phyloP scores from a whole-genome alignment of 2,888 invertebrate species.

The Diogma glabrata region DNA sequence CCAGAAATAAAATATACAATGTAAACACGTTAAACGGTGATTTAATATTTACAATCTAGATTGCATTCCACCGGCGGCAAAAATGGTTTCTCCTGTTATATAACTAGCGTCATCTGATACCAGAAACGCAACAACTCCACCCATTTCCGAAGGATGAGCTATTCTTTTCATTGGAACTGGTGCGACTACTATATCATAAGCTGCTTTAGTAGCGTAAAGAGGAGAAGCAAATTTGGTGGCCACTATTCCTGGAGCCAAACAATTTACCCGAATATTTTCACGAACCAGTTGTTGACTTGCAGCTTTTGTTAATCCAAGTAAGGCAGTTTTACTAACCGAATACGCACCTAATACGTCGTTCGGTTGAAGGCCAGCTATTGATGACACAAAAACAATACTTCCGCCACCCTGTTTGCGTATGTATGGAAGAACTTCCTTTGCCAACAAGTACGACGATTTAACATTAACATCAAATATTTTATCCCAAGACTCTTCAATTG shows the following conservation, averaged over 20 bases:
- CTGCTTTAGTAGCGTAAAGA: constrained; percentile 45
- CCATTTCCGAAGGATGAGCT: constrained; percentile 64
- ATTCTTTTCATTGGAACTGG: constrained; percentile 54
- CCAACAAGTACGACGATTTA: constrained; percentile 74
- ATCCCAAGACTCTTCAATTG: constrained; percentile 76
- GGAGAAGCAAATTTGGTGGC: constrained; percentile 76
- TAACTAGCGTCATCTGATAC: constrained; percentile 76
- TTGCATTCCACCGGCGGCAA: constrained; percentile 62
- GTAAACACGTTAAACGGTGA: too few species aligned
- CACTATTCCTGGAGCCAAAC: constrained; percentile 85
- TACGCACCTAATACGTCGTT: constrained; percentile 65
- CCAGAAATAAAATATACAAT: too few species aligned
- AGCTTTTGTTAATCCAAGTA: constrained; percentile 78
- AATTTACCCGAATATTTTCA: constrained; percentile 85
- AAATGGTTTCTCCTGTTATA: constrained; percentile 47
- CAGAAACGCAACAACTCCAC: constrained; percentile 66
- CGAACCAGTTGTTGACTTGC: constrained; percentile 62
- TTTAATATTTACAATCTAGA: too few species aligned
- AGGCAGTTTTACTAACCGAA: constrained; percentile 85
- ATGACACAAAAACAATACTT: constrained; percentile 77
- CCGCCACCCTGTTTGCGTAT: constrained; percentile 68
- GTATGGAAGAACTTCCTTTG: constrained; percentile 78
- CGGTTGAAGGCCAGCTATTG: constrained; percentile 73
- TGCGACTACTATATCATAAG: constrained; percentile 42
- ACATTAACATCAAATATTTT: constrained; percentile 95